Conservation (phyloP, 2,113 vertebrate genomes). For the Macroglossus sobrinus region DNA sequence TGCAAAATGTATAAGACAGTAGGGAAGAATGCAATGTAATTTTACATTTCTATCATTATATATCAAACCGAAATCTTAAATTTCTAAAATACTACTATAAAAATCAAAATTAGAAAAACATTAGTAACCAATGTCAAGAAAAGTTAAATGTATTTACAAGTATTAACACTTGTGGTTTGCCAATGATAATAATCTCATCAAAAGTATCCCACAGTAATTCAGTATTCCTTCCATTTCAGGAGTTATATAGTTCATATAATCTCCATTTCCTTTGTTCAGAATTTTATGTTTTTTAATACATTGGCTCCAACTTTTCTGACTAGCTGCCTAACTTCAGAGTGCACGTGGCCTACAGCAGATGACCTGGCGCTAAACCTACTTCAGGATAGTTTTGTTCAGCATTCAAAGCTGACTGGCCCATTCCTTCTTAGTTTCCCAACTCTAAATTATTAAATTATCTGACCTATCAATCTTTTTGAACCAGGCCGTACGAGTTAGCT, state of each 20-base stretch:
- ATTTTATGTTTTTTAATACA: background rate
- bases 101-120: slow-evolving; percentile 6
- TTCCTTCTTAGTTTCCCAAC: background rate
- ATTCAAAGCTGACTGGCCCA: background rate
- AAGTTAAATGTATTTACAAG: slow-evolving; percentile 11
- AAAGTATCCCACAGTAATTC: background rate
- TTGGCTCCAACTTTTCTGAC: background rate
- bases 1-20: background rate
- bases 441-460: background rate
- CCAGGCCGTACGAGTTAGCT: background rate
- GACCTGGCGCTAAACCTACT: background rate
- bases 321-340: background rate
- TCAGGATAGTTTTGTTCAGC: background rate
- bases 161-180: background rate
- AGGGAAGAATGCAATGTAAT: background rate
- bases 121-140: background rate
- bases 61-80: slow-evolving; percentile 9
- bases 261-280: background rate
- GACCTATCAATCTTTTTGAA: background rate
- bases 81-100: background rate
- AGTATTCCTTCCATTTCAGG: background rate
- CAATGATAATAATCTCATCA: background rate
- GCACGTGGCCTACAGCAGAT: background rate
- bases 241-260: background rate
- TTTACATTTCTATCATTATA: background rate